Conservation (phyloP, 2,113 vertebrate species). For the Brevimyrus niger region DNA sequence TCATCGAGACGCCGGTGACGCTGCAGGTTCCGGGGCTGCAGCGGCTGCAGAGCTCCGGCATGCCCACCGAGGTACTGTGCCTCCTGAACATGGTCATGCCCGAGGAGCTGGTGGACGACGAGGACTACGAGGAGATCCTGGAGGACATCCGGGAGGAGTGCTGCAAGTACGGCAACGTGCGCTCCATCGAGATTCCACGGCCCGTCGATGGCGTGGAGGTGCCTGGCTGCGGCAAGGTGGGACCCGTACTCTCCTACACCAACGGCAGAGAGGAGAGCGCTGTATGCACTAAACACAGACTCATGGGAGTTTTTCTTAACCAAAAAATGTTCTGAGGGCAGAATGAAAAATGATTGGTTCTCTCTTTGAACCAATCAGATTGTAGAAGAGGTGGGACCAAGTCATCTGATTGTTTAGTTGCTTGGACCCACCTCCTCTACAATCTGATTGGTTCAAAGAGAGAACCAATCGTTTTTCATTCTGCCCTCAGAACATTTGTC, state of each 20-base stretch:
- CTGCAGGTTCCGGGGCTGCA: constrained; percentile 63
- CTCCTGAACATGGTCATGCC: constrained; percentile 69
- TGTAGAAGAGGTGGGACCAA: no score
- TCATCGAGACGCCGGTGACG: constrained; percentile 56
- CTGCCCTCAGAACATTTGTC: no score
- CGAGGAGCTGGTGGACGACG: constrained; percentile 64
- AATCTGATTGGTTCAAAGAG: no score
- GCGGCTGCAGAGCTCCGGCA: constrained; percentile 52
- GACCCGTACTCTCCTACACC: not conserved
- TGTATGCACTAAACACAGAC: not conserved
- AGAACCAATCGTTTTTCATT: no score
- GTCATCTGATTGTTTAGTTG: no score
- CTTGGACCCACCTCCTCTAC: no score
- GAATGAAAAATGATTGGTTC: not conserved
- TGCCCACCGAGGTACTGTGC: constrained; percentile 62
- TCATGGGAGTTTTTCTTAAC: not conserved
- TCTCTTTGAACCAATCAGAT: not conserved
- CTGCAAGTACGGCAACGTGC: constrained; percentile 64
- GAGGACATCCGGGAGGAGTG: constrained; percentile 66
- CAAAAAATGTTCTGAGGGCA: not conserved
- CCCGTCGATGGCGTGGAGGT: constrained; percentile 60
- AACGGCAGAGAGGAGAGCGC: not conserved
- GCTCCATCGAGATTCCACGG: constrained; percentile 64
- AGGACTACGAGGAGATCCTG: constrained; percentile 69
- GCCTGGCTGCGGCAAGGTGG: constrained; percentile 65